These are phyloP conservation scores for Numenius arquata DNA, from an alignment of 2,113 vertebrate genomes.

Conservation along the genomic window DNA sequence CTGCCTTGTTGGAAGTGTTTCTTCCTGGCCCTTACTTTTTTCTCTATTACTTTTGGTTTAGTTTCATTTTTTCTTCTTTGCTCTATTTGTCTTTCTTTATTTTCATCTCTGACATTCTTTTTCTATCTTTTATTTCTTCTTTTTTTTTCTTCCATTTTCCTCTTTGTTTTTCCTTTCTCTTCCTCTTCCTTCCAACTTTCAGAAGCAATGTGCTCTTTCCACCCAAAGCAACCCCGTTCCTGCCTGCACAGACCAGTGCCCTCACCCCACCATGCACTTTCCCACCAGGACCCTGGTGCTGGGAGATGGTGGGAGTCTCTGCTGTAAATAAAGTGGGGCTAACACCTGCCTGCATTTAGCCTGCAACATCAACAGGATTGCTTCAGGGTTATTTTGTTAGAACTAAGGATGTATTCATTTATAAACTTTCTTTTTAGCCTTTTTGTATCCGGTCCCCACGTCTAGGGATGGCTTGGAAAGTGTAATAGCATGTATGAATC, in stretches of 20 bases:
- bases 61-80: neutral
- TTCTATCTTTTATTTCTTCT: neutral
- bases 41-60: neutral
- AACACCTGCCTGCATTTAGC: neutral
- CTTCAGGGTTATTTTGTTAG: neutral
- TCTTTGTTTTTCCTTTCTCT: neutral
- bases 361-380: too few relatives aligned
- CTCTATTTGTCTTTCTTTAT: neutral
- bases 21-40: neutral
- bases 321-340: rapidly evolving
- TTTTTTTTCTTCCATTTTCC: rapidly evolving
- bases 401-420: neutral
- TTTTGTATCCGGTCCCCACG: neutral
- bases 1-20: neutral
- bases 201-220: rapidly evolving
- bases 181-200: too few relatives aligned
- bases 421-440: neutral
- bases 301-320: rapidly evolving
- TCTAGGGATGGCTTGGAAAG: neutral
- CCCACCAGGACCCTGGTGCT: neutral
- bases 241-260: neutral
- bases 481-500: neutral
- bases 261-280: rapidly evolving
- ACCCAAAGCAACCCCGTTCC: rapidly evolving
- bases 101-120: neutral